Conservation (phyloP, 2,888 invertebrate species). For the Mylabris sibirica region DNA sequence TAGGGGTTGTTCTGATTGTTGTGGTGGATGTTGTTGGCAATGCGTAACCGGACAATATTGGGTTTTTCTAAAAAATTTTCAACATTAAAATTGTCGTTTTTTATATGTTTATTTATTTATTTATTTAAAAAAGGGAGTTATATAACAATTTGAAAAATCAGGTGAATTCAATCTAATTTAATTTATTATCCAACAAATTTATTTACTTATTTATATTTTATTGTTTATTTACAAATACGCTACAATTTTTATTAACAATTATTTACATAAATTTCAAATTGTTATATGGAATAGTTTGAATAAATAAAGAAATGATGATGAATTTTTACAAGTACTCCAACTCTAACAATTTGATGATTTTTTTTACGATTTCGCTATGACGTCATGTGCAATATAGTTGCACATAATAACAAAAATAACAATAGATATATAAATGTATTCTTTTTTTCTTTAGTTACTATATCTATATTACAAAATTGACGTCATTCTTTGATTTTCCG, state of each 20-base stretch:
- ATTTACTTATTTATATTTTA: slow-evolving; percentile 19
- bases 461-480: not conserved
- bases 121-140: not conserved
- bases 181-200: slow-evolving; percentile 1
- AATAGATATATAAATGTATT: not conserved
- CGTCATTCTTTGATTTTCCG: not conserved
- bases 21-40: slow-evolving; percentile 45
- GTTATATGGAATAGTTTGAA: slow-evolving; percentile 25
- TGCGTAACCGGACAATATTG: slow-evolving; percentile 41
- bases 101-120: too few species aligned
- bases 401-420: too few species aligned
- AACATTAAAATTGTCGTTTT: too few species aligned
- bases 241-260: slow-evolving; percentile 32
- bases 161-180: not conserved
- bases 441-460: not conserved
- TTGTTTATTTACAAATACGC: slow-evolving; percentile 31
- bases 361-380: not conserved
- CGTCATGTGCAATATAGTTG: not conserved
- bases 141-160: slow-evolving; percentile 32
- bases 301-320: slow-evolving; percentile 12
- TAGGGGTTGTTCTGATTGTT: slow-evolving; percentile 44
- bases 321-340: not conserved
- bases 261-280: slow-evolving; percentile 32
- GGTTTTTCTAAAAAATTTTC: slow-evolving; percentile 6
- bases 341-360: not conserved